Evolutionary conservation across 2,113 vertebrate genomes (phyloP).

Genomic region (Anguilla japonica): DNA sequence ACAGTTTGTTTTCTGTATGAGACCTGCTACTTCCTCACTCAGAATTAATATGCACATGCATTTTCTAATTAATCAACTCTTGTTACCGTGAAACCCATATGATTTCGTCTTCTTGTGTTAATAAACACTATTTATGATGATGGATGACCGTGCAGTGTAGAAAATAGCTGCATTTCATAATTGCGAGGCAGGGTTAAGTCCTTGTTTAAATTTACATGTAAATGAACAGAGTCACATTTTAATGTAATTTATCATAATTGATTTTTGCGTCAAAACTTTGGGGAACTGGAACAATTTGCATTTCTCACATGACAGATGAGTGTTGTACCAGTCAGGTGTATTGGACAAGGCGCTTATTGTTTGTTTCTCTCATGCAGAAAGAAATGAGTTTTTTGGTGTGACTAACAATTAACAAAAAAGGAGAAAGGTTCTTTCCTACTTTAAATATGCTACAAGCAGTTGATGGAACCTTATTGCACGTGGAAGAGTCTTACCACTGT

Average conservation of each 20-base stretch:
- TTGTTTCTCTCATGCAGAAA: constrained; percentile 2
- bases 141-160: constrained; percentile 22
- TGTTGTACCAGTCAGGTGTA: background rate
- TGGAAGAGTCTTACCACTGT: too few species aligned
- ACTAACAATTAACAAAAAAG: background rate
- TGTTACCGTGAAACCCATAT: constrained; percentile 9
- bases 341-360: constrained; percentile 2
- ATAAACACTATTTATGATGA: constrained; percentile 42
- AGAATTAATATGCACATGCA: background rate
- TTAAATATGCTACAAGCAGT: background rate
- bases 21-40: background rate
- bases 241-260: constrained; percentile 43
- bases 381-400: background rate
- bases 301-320: background rate
- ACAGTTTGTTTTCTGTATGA: background rate
- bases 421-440: background rate
- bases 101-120: constrained; percentile 34
- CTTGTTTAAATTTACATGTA: constrained; percentile 43
- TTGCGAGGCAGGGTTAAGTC: constrained; percentile 36
- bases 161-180: constrained; percentile 24
- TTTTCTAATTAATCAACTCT: constrained; percentile 38
- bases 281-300: constrained; percentile 26
- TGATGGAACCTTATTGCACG: too few species aligned
- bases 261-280: constrained; percentile 34
- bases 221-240: constrained; percentile 43